phyloP scores from a whole-genome alignment of 2,113 vertebrate genomes.

The Balaeniceps rex region DNA sequence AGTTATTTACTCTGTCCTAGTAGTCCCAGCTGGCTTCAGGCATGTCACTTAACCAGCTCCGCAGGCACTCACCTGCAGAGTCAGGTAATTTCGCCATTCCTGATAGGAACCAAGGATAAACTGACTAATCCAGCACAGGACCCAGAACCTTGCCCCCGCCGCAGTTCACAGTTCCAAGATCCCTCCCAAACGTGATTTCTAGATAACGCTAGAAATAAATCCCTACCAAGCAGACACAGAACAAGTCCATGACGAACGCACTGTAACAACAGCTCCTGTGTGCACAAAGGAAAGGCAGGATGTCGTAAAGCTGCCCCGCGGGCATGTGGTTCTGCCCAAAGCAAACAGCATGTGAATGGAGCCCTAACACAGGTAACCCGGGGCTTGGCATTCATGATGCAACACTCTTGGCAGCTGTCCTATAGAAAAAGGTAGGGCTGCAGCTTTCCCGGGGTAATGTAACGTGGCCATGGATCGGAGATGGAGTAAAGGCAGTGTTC shows the following conservation, averaged over 20 bases:
- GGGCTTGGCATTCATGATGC: not conserved
- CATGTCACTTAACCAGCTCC: not conserved
- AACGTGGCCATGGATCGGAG: fast-evolving
- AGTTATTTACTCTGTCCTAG: not conserved
- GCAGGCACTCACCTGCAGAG: not conserved
- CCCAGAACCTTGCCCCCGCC: not conserved
- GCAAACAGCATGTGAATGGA: not conserved
- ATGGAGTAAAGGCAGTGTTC: not conserved
- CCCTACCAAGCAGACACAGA: not conserved
- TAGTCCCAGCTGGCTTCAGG: not conserved
- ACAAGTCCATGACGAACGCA: fast-evolving
- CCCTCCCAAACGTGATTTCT: not conserved
- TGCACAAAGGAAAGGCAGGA: not conserved
- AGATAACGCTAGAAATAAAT: not conserved
- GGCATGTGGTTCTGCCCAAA: not conserved
- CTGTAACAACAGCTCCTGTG: not conserved
- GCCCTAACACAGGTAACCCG: not conserved
- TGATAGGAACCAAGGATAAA: not conserved
- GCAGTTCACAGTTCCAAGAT: not conserved
- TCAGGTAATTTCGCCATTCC: not conserved
- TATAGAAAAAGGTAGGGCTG: not conserved
- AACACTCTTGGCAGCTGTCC: not conserved
- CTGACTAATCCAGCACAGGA: not conserved
- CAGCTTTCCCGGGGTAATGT: not conserved
- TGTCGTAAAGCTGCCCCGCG: not conserved